phyloP scores from a whole-genome alignment of 2,113 vertebrate species.

The Synchiropus splendidus region DNA sequence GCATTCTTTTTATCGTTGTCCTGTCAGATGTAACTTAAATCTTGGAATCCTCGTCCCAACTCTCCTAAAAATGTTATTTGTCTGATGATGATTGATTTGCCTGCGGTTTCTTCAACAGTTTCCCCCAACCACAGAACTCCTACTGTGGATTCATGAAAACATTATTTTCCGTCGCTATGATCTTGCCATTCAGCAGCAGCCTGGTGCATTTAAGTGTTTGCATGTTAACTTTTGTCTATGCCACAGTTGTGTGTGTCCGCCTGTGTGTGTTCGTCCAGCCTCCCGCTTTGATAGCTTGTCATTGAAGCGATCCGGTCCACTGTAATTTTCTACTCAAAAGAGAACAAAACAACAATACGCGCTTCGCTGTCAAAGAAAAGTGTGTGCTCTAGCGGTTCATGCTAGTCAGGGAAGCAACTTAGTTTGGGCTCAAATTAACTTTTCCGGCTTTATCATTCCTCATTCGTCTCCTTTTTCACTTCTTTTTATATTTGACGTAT shows the following conservation, averaged over 20 bases:
- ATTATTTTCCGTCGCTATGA: not conserved
- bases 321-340: constrained; percentile 63
- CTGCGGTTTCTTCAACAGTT: no score
- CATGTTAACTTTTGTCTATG: constrained; percentile 23
- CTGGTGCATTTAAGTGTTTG: constrained; percentile 7
- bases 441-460: constrained; percentile 1
- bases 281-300: constrained; percentile 45
- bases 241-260: constrained; percentile 13
- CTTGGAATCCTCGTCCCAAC: no score
- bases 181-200: constrained; percentile 32
- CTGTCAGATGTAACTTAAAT: not conserved
- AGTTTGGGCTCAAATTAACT: no score
- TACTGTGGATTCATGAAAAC: constrained; percentile 1
- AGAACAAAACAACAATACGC: constrained; percentile 54
- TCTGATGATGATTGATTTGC: no score
- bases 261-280: constrained; percentile 18
- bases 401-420: constrained; percentile 1
- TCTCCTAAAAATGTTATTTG: no score
- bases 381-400: constrained; percentile 14
- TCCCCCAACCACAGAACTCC: no score
- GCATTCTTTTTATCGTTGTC: constrained; percentile 1
- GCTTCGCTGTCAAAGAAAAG: constrained; percentile 43
- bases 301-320: constrained; percentile 47
- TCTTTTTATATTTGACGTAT: constrained; percentile 32
- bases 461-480: constrained; percentile 3